Evolutionary conservation across 2,888 invertebrate genomes (phyloP), one percentile per base, ranked within the genome.

Genomic region (Cordilura impudica): DNA sequence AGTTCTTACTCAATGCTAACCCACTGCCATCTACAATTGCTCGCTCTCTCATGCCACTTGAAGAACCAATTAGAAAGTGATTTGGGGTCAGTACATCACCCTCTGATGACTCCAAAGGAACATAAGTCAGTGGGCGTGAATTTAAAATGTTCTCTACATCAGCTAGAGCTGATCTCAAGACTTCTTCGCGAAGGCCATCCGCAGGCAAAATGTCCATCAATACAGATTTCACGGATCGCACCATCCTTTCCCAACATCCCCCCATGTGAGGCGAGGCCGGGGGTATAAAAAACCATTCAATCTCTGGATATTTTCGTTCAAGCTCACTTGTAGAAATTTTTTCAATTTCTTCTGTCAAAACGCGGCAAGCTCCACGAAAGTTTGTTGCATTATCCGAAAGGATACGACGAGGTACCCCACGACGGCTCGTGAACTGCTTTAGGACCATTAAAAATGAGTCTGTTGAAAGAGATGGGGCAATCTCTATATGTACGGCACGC

Each of bases 231-330:
- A 69, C 45, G 1, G 81, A 80, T 12, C 80, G 63, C 8, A 83
- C 61, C 76, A 82, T 77, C 14, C 79, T 58, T 29, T 81, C 78
- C 80, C 81, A 81, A 2, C 74, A 60, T 2, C 78, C 79, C 1
- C 74, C 81, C 81, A 81, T 81, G 16, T 81, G 81, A 2, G 81
- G 74, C n/a, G 76, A 54, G 4, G 78, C 56, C 2, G 76, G 77
- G 1, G 79, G 79, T n/a, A 67, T 74, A 18, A 75, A 81, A 5
- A 12, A 14, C 61, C 70, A 80, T 26, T 79, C 71, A 16, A 71
- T 74, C 16, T 61, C 60, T 0, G 56, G 71, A 56, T 74, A 54
- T 18, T 58, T 45, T 8, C 35, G 54, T 51, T 75, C 54, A 3
- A 81, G 19, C 3, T 4, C 26, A 26, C 6, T 6, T 3, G 3